These are phyloP conservation scores for Rhopalosiphum maidis DNA, from an alignment of 1,140 invertebrate species.

Conservation along the genomic window DNA sequence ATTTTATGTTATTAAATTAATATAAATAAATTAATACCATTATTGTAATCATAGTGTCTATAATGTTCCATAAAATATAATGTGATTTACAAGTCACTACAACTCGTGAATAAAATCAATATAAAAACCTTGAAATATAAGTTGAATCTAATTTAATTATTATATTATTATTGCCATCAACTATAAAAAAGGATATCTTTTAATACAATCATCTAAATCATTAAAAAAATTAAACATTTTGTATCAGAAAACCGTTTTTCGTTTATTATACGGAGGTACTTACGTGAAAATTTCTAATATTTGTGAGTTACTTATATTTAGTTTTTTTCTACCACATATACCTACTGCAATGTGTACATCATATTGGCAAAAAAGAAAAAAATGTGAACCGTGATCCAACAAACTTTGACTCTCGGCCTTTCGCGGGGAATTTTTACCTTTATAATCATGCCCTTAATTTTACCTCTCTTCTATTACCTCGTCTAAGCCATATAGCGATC, in stretches of 20 bases:
- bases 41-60: neutral
- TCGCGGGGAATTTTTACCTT: neutral
- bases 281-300: neutral
- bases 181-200: neutral
- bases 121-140: neutral
- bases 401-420: neutral
- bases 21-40: neutral
- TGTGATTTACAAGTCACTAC: neutral
- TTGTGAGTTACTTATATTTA: neutral
- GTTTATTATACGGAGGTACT: neutral
- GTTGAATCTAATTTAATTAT: too few relatives aligned
- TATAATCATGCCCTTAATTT: neutral
- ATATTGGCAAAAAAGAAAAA: neutral
- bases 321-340: neutral
- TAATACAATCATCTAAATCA: neutral
- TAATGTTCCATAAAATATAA: neutral
- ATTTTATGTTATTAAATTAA: neutral
- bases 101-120: neutral
- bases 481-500: neutral
- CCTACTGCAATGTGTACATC: neutral
- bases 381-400: neutral
- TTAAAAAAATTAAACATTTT: neutral
- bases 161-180: neutral
- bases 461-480: neutral
- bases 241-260: neutral